A percentile compares a stretch with the other conserved stretches of the same genome.
These are phyloP conservation scores for Rousettus leschenaultii DNA, from an alignment of 2,113 vertebrate species.

Conservation along the genomic window DNA sequence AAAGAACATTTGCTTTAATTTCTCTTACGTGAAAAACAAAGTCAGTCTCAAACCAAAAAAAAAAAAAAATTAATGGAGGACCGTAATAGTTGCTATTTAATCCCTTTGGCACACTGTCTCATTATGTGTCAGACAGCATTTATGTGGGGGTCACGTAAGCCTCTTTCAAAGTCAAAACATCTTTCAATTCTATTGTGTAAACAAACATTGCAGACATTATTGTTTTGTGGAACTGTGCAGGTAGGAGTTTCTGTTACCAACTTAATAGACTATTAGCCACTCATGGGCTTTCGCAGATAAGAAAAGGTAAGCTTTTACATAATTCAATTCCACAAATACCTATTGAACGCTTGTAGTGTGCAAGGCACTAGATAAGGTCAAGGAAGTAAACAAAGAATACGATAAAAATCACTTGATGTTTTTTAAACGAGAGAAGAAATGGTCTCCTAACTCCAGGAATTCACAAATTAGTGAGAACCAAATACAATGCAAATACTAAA, in stretches of 20 bases:
- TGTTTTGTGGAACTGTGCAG: background rate
- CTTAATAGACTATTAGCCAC: background rate
- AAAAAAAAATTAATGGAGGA: background rate
- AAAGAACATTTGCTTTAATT: background rate
- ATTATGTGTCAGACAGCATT: background rate
- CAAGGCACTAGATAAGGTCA: background rate
- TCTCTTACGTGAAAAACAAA: background rate
- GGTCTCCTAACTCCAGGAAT: background rate
- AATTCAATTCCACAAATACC: background rate
- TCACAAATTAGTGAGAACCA: background rate
- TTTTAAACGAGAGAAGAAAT: background rate
- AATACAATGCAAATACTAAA: background rate
- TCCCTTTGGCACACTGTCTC: background rate
- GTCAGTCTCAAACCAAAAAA: background rate
- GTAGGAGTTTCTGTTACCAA: background rate
- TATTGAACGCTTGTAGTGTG: background rate
- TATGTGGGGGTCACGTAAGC: background rate
- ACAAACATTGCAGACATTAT: background rate
- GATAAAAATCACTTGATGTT: background rate
- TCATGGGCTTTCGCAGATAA: background rate
- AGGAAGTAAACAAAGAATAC: background rate
- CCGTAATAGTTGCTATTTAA: background rate
- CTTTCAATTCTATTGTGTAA: background rate
- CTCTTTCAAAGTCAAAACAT: constrained; percentile 3
- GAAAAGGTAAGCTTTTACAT: background rate